These are phyloP conservation scores for Champsocephalus esox DNA, from an alignment of 2,797 vertebrate genomes.

Conservation along the genomic window DNA sequence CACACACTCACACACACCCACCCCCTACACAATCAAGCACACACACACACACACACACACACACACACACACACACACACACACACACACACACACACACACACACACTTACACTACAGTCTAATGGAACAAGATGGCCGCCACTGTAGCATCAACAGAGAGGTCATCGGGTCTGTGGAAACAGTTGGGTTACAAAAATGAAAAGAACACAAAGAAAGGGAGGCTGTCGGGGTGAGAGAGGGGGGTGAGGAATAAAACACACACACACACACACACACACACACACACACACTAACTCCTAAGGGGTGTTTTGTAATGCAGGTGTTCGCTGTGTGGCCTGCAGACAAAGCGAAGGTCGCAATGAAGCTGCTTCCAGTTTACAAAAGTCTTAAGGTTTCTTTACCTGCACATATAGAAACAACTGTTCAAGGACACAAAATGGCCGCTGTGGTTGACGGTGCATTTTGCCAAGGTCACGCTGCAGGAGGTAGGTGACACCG, in stretches of 20 bases:
- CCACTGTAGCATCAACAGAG: constrained; percentile 48
- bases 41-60: too few species aligned
- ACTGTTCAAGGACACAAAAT: constrained; percentile 51
- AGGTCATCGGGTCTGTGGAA: constrained; percentile 54
- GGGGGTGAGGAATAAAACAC: not conserved
- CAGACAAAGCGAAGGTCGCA: not conserved
- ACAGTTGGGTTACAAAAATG: constrained; percentile 50
- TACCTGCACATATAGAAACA: not conserved
- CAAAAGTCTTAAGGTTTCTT: not conserved
- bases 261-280: constrained; percentile 1
- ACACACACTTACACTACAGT: not conserved
- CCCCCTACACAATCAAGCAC: too few species aligned
- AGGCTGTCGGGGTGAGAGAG: not conserved
- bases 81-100: too few species aligned
- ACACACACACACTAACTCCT: not conserved
- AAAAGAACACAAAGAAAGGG: constrained; percentile 25
- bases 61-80: too few species aligned
- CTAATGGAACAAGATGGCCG: constrained; percentile 71
- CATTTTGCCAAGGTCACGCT: constrained; percentile 5
- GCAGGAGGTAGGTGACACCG: constrained; percentile 15
- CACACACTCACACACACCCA: too few species aligned
- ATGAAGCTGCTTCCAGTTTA: constrained; percentile 9
- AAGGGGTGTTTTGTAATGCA: not conserved
- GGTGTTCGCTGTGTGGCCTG: constrained; percentile 5
- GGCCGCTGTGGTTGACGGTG: constrained; percentile 22